Conservation (phyloP, 2,888 invertebrate species). For the Periphyllus acericola region DNA sequence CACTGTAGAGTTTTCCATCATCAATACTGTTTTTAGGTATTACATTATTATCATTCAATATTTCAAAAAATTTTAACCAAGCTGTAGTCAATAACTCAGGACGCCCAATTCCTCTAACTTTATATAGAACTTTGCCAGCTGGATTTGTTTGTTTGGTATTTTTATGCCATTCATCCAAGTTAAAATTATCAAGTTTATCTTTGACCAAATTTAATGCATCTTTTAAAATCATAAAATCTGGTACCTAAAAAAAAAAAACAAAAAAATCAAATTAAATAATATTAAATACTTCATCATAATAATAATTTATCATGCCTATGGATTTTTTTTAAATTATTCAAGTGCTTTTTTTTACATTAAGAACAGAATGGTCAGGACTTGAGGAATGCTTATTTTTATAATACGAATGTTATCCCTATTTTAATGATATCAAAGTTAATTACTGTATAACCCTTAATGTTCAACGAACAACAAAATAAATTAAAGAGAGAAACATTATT, state of each 20-base stretch:
- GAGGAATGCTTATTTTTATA: no score
- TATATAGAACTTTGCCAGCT: constrained; percentile 72
- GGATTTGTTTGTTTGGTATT: constrained; percentile 85
- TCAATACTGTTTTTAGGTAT: constrained; percentile 69
- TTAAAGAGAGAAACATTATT: no score
- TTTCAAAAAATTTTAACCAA: constrained; percentile 95
- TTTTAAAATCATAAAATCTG: constrained; percentile 70
- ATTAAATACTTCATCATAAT: no score
- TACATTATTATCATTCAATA: constrained; percentile 74
- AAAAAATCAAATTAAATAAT: neutral
- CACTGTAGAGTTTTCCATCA: constrained; percentile 71
- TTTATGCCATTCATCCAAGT: constrained; percentile 82
- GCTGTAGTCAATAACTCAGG: constrained; percentile 85
- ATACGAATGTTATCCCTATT: no score
- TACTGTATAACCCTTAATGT: no score
- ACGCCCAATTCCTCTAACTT: constrained; percentile 69
- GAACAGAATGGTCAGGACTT: no score
- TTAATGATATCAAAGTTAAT: no score
- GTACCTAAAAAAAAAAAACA: constrained; percentile 46
- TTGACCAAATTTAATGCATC: constrained; percentile 80
- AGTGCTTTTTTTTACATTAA: no score
- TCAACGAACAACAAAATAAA: no score
- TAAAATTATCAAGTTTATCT: constrained; percentile 80
- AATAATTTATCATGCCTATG: no score
- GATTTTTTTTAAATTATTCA: no score